Evolutionary conservation across 1,140 invertebrate species (phyloP), one percentile per base, ranked within the genome.

Genomic region (Oppia nitens): DNA sequence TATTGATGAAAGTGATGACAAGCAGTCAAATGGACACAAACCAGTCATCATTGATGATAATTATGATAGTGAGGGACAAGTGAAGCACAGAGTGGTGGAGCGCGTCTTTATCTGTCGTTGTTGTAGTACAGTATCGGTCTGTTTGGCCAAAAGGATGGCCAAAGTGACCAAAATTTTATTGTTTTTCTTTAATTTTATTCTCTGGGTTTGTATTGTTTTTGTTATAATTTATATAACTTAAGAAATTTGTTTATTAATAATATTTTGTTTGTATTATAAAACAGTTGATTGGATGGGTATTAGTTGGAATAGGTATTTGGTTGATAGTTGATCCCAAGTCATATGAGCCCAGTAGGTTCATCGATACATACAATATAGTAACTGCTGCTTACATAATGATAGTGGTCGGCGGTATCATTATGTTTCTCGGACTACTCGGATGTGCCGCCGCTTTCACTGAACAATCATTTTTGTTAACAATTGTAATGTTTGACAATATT

Each of bases 231-330:
- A 9, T 40, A 6, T 9, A 40, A 40, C 17, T 9, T 6, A 40
- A 9, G 6, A 40, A 9, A 40, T 40, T 40, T 40, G 17, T 9
- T 9, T 40, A 40, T 40, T 40, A 40, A 40, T 40, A 40, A 40
- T 40, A 40, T 17, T 40, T 40, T 40, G 6, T 40, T 17, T 9
- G 6, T 40, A 17, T 9, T 40, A 9, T 17, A 40, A 6, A 9
- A 40, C 6, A 62, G 60, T 52, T 51, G 3, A 20, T 62, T 2
- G 61, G 62, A n/a, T 24, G 60, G 32, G 53, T 50, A 11, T 40
- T 61, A 6, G 24, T 62, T 47, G 62, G 62, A n/a, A 63, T 63
- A 1, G 62, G 62, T 21, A 55, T 63, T n/a, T 63, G 62, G 62
- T 55, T 61, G 9, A 40, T 63, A 27, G 53, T 55, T 14, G 62